Evolutionary conservation across 2,888 invertebrate genomes (phyloP).

Genomic region (Leptinotarsa rubiginosa): DNA sequence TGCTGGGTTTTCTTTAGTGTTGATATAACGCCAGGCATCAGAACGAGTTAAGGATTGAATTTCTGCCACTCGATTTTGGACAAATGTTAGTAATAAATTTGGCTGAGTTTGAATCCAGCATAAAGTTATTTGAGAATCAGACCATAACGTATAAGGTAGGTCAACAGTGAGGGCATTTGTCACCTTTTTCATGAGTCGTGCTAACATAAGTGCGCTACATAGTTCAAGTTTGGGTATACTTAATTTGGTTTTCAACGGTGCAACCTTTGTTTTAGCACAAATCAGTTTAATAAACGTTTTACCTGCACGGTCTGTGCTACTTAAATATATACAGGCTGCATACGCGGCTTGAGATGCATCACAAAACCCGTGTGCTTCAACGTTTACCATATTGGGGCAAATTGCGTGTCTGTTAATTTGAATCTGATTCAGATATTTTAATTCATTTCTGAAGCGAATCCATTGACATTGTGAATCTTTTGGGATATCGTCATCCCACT

Average conservation of each 20-base stretch:
- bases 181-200: conserved; percentile 33
- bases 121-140: conserved; percentile 24
- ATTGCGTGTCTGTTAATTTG: conserved; percentile 1
- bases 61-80: conserved; percentile 16
- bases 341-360: conserved; percentile 13
- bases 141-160: conserved; percentile 21
- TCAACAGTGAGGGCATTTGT: conserved; percentile 16
- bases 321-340: conserved; percentile 17
- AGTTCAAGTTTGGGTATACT: conserved; percentile 37
- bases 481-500: conserved; percentile 9
- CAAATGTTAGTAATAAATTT: conserved; percentile 21
- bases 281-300: conserved; percentile 13
- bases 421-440: neutral
- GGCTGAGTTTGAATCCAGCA: conserved; percentile 30
- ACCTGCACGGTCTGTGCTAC: neutral
- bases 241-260: conserved; percentile 23
- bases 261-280: conserved; percentile 22
- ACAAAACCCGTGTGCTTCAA: conserved; percentile 19
- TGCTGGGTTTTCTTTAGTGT: neutral
- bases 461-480: neutral
- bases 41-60: conserved; percentile 23
- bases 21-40: conserved; percentile 22
- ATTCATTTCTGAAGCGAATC: conserved; percentile 8
- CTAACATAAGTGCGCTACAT: conserved; percentile 38
- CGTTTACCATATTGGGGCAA: neutral